Conservation (phyloP, 1,140 invertebrate genomes). For the Stegodyphus dumicola region DNA sequence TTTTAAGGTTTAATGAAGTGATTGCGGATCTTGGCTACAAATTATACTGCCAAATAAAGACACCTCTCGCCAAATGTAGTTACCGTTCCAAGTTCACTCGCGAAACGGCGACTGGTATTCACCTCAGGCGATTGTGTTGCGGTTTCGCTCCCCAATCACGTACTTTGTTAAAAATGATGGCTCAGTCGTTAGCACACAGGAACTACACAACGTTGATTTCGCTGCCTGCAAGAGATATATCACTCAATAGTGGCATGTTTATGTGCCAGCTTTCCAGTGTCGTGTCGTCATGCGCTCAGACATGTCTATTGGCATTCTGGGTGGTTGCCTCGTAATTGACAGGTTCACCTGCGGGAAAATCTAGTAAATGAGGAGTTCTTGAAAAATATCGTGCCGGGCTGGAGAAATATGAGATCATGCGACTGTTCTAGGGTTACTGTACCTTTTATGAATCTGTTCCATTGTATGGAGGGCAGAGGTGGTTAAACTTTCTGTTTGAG, state of each 20-base stretch:
- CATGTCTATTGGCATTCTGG: conserved; percentile 58
- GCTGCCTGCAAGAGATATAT: conserved; percentile 48
- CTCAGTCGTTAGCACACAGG: conserved; percentile 59
- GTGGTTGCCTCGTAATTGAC: conserved; percentile 49
- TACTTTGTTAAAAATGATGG: conserved; percentile 61
- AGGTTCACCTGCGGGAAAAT: conserved; percentile 54
- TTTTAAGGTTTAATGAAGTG: too few species aligned
- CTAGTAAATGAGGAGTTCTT: conserved; percentile 54
- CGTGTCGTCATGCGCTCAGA: conserved; percentile 45
- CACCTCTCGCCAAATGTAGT: too few species aligned
- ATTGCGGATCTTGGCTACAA: too few species aligned
- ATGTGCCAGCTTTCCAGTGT: conserved; percentile 41
- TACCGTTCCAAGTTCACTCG: too few species aligned
- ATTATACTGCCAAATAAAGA: too few species aligned
- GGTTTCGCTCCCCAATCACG: conserved; percentile 59
- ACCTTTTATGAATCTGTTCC: conserved; percentile 14
- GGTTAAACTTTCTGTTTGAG: conserved; percentile 45
- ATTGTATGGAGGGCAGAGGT: conserved; percentile 35
- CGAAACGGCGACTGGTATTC: conserved; percentile 25
- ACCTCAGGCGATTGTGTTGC: conserved; percentile 58
- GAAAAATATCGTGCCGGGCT: conserved; percentile 42
- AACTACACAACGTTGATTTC: conserved; percentile 60
- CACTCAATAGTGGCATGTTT: conserved; percentile 60
- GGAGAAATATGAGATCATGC: conserved; percentile 40
- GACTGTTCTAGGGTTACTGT: conserved; percentile 30